Evolutionary conservation across 92 coral and sea anemone species (phyloP).

Genomic region (Palythoa grandiflora): DNA sequence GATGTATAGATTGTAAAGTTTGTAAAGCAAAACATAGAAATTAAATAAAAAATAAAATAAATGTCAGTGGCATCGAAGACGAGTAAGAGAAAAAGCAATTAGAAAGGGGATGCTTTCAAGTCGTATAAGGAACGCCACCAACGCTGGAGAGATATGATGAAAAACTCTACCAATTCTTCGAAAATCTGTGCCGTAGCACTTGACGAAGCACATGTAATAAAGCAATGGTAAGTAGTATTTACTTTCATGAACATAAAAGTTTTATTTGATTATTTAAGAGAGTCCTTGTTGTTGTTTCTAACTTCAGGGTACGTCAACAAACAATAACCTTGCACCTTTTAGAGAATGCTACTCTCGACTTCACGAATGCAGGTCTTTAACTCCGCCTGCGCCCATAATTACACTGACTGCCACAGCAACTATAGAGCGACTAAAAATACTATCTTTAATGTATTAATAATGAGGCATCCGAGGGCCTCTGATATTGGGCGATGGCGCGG

Average conservation of each 20-base stretch:
- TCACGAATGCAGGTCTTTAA: constrained; percentile 66
- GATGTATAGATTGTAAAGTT: no score
- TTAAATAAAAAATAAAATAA: no score
- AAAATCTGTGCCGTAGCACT: constrained; percentile 70
- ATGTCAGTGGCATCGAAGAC: constrained; percentile 9
- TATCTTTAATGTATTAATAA: constrained; percentile 53
- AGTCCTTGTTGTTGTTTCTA: no score
- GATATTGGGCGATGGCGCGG: no score
- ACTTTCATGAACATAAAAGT: not conserved
- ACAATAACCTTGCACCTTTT: constrained; percentile 55
- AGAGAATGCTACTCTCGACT: constrained; percentile 64
- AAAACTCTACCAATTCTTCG: constrained; percentile 26
- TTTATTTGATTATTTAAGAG: no score
- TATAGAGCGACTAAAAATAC: constrained; percentile 59
- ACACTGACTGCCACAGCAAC: constrained; percentile 81
- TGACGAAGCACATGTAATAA: constrained; percentile 75
- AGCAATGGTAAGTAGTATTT: constrained; percentile 65
- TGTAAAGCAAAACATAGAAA: no score
- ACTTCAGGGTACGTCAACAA: constrained; percentile 71
- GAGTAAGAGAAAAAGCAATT: not conserved
- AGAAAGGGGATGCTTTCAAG: constrained; percentile 49
- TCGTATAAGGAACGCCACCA: constrained; percentile 61
- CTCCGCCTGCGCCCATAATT: constrained; percentile 52
- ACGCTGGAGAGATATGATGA: constrained; percentile 56
- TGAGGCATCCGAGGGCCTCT: constrained; percentile 4